A percentile compares a stretch with the other conserved stretches of the same genome.
Conservation (phyloP, 2,113 vertebrate genomes). For the Cyprinodon tularosa region DNA sequence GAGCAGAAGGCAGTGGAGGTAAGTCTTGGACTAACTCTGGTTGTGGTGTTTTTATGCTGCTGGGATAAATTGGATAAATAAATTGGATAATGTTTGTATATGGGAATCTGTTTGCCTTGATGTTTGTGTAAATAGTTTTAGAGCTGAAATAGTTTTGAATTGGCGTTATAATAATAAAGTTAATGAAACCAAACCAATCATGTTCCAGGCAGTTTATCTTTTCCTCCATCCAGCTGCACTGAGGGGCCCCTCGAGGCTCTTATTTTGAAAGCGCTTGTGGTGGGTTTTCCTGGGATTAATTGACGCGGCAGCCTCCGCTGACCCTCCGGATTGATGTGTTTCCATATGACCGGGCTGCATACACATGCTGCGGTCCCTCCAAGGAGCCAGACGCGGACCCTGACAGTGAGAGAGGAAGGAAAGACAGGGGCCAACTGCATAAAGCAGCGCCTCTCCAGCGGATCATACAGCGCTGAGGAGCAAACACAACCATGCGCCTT, state of each 20-base stretch:
- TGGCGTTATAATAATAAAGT: no score
- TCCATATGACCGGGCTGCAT: constrained; percentile 36
- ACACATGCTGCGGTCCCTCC: constrained; percentile 1
- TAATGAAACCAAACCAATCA: not conserved
- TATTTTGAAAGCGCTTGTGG: constrained; percentile 47
- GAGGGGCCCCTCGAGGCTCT: constrained; percentile 6
- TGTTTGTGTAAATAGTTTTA: no score
- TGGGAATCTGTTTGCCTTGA: no score
- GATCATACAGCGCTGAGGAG: constrained; percentile 39
- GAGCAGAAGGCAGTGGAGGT: no score
- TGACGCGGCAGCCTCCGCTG: constrained; percentile 11
- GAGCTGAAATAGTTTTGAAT: not conserved
- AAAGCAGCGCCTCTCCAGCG: not conserved
- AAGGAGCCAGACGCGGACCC: constrained; percentile 9
- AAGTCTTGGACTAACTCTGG: no score
- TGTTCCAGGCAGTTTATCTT: not conserved
- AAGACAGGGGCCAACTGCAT: not conserved
- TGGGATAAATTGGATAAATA: no score
- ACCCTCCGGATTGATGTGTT: constrained; percentile 22
- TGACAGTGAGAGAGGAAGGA: constrained; percentile 31
- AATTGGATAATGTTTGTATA: no score
- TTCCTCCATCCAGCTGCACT: not conserved
- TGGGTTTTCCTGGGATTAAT: not conserved
- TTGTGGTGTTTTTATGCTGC: no score
- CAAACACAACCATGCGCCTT: constrained; percentile 72